Base-by-base conservation (phyloP, 2,797 vertebrate species). In the Phrynocephalus vlangalii region DNA sequence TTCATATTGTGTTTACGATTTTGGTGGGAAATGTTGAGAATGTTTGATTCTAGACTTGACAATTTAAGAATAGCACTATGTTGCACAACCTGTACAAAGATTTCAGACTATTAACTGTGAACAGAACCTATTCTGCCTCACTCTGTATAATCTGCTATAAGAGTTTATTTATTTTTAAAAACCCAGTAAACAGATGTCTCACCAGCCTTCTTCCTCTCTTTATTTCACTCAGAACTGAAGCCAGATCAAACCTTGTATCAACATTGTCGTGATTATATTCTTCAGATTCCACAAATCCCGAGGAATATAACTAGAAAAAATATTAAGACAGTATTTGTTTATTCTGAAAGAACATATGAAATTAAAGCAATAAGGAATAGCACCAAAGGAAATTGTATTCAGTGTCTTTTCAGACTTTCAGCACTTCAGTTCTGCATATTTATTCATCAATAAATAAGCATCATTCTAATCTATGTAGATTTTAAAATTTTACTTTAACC, bases 271-370 rank as follows among this genome's bases (percentile, higher is more conserved):
- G 22, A 33, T 94, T 93, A 26, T 89, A 82, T 56, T 92, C 92
- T 71, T 96, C 96, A 91, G 91, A 95, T 93, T 97, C 96, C 88
- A 96, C 95, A 90, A 97, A 95, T 89, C 92, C 96, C 18, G 96
- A 96, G 86, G 97, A 96, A 94, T 95, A 97, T 28, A 97, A 91
- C 96, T 97, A 70, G 22, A 94, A 44, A 91, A 86, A 87, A 92
- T 0, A 0, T 8, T 3, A 48, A 73, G 13, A 71, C 72, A 92
- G 71, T 16, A 86, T 73, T 56, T 63, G 20, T 63, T 63, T 63
- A 63, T 82, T 87, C 70, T 0, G 15, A 70, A 75, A 11, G 15
- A 15, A 68, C 0, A 60, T 56, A 7, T 6, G 28, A 68, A 82
- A 77, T 76, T 63, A 24, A 48, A 86, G 38, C 22, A 71, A 33